A percentile compares a stretch with the other conserved stretches of the same genome.
Conservation (phyloP, 1,140 invertebrate species). For the Homarus americanus region DNA sequence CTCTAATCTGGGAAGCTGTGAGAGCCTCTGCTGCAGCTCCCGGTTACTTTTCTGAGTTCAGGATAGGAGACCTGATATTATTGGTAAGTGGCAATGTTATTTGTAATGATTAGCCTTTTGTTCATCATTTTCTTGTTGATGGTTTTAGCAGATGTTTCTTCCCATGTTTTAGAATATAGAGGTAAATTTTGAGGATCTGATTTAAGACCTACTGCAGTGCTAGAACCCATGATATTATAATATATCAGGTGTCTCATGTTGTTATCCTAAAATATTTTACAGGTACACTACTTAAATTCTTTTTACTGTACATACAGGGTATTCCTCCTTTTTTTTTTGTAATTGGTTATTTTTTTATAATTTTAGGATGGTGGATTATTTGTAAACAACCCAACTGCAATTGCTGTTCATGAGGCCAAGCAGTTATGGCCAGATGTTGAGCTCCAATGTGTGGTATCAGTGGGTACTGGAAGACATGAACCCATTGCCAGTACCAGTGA, state of each 20-base stretch:
- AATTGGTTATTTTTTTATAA: not conserved
- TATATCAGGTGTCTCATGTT: too few relatives aligned
- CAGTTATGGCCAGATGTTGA: constrained; percentile 89
- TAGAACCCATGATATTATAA: too few relatives aligned
- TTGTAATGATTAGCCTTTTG: too few relatives aligned
- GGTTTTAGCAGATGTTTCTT: too few relatives aligned
- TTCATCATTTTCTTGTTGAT: too few relatives aligned
- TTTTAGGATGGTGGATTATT: constrained; percentile 89
- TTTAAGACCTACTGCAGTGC: too few relatives aligned
- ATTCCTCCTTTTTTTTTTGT: too few relatives aligned
- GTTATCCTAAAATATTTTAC: too few relatives aligned
- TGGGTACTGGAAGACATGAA: constrained; percentile 88
- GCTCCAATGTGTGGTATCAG: constrained; percentile 91
- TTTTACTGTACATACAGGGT: too few relatives aligned
- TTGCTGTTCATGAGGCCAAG: constrained; percentile 92
- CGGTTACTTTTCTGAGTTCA: constrained; percentile 93
- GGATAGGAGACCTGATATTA: constrained; percentile 86
- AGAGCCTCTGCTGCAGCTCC: constrained; percentile 95
- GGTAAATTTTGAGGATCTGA: too few relatives aligned
- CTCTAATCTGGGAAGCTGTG: constrained; percentile 89
- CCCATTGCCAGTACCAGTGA: constrained; percentile 77
- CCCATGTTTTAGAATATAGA: too few relatives aligned
- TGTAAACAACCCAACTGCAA: constrained; percentile 93
- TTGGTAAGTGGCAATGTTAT: constrained; percentile 81
- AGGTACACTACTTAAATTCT: too few relatives aligned